These are phyloP conservation scores for Noctua janthe DNA, from an alignment of 2,888 invertebrate genomes.

Conservation along the genomic window DNA sequence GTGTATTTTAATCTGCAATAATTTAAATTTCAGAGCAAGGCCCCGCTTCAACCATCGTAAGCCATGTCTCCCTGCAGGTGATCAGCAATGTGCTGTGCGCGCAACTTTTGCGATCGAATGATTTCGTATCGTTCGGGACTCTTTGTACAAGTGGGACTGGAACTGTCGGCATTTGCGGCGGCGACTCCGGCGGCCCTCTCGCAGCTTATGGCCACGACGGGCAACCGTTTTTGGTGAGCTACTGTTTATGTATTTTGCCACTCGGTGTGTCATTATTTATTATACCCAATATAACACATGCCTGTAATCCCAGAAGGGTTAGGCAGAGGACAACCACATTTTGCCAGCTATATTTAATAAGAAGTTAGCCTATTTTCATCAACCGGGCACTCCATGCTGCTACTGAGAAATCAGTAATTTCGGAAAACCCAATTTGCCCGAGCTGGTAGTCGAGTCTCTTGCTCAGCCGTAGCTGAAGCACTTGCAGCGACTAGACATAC, in stretches of 20 bases:
- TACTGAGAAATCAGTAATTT: too few relatives aligned
- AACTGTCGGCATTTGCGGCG: constrained; percentile 75
- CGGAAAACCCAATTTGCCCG: too few relatives aligned
- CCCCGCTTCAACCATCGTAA: constrained; percentile 67
- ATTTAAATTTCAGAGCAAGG: constrained; percentile 64
- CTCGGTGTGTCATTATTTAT: neutral
- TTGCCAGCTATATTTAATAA: too few relatives aligned
- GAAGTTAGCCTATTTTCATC: too few relatives aligned
- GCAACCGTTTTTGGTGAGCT: constrained; percentile 20
- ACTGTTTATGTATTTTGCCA: too few relatives aligned
- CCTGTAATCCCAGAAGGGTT: too few relatives aligned
- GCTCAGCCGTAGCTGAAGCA: too few relatives aligned
- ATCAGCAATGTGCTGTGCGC: constrained; percentile 70
- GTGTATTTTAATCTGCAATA: too few relatives aligned
- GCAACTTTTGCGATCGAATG: constrained; percentile 19
- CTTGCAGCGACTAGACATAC: neutral
- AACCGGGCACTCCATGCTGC: too few relatives aligned
- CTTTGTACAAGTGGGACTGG: constrained; percentile 77
- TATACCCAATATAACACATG: too few relatives aligned
- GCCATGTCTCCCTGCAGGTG: constrained; percentile 74
- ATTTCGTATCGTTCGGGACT: constrained; percentile 68
- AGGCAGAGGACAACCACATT: too few relatives aligned
- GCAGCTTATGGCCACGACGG: constrained; percentile 5
- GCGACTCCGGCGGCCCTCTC: constrained; percentile 78
- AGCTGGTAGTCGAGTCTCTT: too few relatives aligned